Evolutionary conservation across 2,888 invertebrate genomes (phyloP), one percentile per base, ranked within the genome.

Genomic region (Protodeltote pygarga): DNA sequence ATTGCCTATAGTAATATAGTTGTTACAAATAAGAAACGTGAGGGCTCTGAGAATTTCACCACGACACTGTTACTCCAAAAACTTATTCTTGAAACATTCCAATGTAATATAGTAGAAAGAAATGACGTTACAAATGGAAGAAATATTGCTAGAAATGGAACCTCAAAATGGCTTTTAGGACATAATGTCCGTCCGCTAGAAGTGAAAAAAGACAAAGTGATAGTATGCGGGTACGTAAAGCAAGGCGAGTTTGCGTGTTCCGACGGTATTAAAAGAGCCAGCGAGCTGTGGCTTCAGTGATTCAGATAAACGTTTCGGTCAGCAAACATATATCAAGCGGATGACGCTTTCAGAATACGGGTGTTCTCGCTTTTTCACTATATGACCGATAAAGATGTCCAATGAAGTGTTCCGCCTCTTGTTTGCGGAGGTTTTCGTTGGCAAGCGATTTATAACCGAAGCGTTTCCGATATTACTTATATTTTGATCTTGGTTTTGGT

Each of bases 251-350:
- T 74, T 61, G 65, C 58, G 71, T 65, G 60, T 57, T 54, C 64
- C 52, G 42, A 60, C 31, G 60, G 75, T 72, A 75, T 80, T 79
- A 77, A 79, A 80, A 72, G 73, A 83, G 72, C 71, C 70, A 77
- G 74, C 72, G 73, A 78, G 72, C 78, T 75, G 78, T 77, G 78
- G 77, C 68, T 75, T 73, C 77, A 79, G 78, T 83, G 87, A 85
- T 83, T 87, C 79, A 81, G 85, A 88, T 84, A 88, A 89, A 81
- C 80, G 84, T 74, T 83, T 77, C 63, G 84, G 86, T 87, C 89
- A 87, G 85, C 84, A 81, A 60, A 67, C 75, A 78, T 86, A 85
- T 83, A 85, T 87, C 87, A 87, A 76, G 64, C 61, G 71, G 79
- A 85, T 85, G 85, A 83, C 79, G 79, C 75, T 81, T 76, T 72